Conservation (phyloP, 2,888 invertebrate genomes). For the Amblyjoppa fuscipennis region DNA sequence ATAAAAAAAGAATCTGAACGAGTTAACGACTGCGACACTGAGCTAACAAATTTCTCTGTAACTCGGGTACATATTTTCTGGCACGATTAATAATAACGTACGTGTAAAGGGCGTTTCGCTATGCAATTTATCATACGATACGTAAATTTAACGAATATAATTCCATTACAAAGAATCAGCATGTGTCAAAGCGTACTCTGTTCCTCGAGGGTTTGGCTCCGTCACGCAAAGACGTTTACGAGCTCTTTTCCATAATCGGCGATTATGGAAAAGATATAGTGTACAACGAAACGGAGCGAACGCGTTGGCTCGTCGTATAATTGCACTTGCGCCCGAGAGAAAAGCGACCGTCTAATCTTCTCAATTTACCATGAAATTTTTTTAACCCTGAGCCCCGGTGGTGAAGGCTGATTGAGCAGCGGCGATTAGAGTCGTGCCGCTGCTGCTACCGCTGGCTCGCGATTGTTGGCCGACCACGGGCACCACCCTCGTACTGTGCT, state of each 20-base stretch:
- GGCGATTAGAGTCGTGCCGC: constrained; percentile 60
- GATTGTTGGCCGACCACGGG: constrained; percentile 31
- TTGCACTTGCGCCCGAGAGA: constrained; percentile 33
- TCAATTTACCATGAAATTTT: constrained; percentile 69
- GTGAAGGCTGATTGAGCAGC: constrained; percentile 66
- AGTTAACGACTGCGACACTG: neutral
- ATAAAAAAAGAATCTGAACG: too few species aligned
- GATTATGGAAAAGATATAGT: constrained; percentile 8
- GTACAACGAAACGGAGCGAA: constrained; percentile 34
- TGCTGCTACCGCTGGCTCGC: constrained; percentile 41
- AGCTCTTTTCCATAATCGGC: constrained; percentile 56
- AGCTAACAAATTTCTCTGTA: neutral
- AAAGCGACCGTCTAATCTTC: constrained; percentile 65
- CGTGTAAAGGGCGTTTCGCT: neutral
- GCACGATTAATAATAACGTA: constrained; percentile 7
- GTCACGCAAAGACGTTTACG: constrained; percentile 67
- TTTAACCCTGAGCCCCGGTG: constrained; percentile 34
- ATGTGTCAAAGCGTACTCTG: constrained; percentile 47
- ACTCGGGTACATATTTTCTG: neutral
- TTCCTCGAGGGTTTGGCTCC: constrained; percentile 23
- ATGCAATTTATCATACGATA: constrained; percentile 45
- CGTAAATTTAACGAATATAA: constrained; percentile 60
- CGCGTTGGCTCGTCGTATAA: constrained; percentile 56
- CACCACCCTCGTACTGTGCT: constrained; percentile 29
- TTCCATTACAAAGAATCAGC: constrained; percentile 63